Evolutionary conservation across 2,888 invertebrate genomes (phyloP).

Genomic region (Mystacides longicornis): DNA sequence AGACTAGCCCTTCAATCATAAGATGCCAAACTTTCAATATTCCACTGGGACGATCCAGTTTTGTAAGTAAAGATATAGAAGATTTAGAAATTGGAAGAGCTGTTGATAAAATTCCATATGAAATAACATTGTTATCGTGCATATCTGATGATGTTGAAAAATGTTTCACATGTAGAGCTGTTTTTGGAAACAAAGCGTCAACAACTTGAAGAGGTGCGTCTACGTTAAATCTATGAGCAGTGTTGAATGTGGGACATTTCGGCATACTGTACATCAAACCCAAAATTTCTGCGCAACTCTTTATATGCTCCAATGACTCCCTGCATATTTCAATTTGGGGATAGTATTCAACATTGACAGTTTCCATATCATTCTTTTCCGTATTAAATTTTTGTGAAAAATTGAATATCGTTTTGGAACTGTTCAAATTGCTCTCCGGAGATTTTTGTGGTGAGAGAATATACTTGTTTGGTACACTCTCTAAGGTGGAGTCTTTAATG

Average conservation of each 20-base stretch:
- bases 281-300: constrained; percentile 79
- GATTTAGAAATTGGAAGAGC: constrained; percentile 43
- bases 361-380: constrained; percentile 32
- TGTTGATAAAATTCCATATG: constrained; percentile 54
- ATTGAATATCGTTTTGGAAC: constrained; percentile 17
- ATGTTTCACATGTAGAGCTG: constrained; percentile 58
- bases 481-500: constrained; percentile 54
- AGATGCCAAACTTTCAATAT: constrained; percentile 88
- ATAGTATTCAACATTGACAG: constrained; percentile 31
- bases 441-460: constrained; percentile 12
- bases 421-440: constrained; percentile 11
- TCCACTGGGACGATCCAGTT: constrained; percentile 72
- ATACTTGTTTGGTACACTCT: constrained; percentile 4
- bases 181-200: constrained; percentile 75
- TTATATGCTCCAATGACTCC: constrained; percentile 77
- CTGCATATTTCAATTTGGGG: constrained; percentile 52
- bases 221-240: constrained; percentile 75
- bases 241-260: constrained; percentile 86
- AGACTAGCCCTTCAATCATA: constrained; percentile 76
- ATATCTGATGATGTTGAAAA: constrained; percentile 61
- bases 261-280: constrained; percentile 93
- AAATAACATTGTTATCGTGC: constrained; percentile 58
- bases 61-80: constrained; percentile 50
- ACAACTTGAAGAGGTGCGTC: constrained; percentile 73
- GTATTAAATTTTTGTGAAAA: constrained; percentile 31